Conservation (phyloP, 2,113 vertebrate species). For the Ctenodactylus gundi region DNA sequence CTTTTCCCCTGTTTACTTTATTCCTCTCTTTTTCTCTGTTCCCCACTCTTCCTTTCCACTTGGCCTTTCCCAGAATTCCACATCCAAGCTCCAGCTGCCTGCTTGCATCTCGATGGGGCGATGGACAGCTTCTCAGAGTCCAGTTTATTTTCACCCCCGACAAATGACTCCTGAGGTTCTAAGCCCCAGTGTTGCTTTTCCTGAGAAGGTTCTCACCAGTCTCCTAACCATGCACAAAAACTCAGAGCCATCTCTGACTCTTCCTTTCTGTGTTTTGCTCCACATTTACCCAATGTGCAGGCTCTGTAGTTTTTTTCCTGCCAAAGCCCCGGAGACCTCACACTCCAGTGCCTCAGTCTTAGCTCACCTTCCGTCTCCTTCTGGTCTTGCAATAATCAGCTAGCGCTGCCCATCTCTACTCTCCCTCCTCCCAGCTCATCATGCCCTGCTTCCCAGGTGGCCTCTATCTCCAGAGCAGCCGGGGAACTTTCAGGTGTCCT, state of each 20-base stretch:
- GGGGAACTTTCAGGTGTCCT: background rate
- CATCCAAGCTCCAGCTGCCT: background rate
- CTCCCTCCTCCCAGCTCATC: background rate
- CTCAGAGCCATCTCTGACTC: background rate
- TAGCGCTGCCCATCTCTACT: background rate
- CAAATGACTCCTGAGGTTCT: background rate
- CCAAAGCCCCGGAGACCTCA: background rate
- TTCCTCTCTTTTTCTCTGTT: background rate
- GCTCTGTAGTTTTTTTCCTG: background rate
- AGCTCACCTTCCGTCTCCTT: background rate
- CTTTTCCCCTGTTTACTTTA: too few relatives aligned
- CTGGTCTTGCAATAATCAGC: background rate
- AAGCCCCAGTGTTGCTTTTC: background rate
- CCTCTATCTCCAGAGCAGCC: background rate
- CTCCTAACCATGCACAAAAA: background rate
- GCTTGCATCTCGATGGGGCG: fast-evolving
- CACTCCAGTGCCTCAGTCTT: background rate
- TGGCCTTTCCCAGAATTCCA: background rate
- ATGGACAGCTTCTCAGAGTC: background rate
- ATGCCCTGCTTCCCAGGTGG: background rate
- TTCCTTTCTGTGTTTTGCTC: background rate
- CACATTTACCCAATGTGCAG: background rate
- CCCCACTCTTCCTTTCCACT: background rate
- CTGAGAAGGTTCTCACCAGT: background rate
- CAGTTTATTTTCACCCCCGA: background rate